Evolutionary conservation across 2,113 vertebrate genomes (phyloP).

Genomic region (Asarcornis scutulata): DNA sequence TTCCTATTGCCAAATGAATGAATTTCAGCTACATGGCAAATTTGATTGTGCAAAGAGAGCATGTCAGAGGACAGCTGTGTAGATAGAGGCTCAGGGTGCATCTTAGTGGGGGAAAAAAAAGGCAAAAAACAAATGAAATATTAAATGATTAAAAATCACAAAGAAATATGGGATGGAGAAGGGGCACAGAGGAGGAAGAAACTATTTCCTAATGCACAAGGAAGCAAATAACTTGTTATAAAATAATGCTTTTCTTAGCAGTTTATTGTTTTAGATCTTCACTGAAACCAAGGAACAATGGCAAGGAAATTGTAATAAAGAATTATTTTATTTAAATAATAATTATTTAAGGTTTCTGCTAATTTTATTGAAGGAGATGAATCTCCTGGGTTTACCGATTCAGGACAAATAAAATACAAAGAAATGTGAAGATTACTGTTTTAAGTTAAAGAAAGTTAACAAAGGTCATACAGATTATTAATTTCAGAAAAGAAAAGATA

Average conservation of each 20-base stretch:
- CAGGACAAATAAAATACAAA: not conserved
- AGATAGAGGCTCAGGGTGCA: not conserved
- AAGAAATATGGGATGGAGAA: not conserved
- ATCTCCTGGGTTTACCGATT: not conserved
- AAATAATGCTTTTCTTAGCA: not conserved
- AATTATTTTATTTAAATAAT: not conserved
- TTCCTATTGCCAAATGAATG: not conserved
- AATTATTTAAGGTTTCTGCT: not conserved
- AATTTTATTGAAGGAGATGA: not conserved
- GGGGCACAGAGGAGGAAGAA: not conserved
- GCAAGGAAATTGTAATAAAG: not conserved
- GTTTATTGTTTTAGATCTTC: not conserved
- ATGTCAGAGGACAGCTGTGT: not conserved
- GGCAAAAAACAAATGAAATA: not conserved
- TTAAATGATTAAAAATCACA: not conserved
- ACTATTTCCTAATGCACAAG: not conserved
- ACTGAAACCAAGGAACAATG: not conserved
- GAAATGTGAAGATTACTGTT: not conserved
- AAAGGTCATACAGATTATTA: not conserved
- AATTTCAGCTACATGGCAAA: not conserved
- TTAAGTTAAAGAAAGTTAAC: not conserved
- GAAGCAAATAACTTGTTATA: not conserved
- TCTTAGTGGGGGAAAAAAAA: not conserved
- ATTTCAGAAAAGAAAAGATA: slow-evolving; percentile 7
- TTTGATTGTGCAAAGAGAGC: not conserved